These are phyloP conservation scores for Poecile atricapillus DNA, from an alignment of 2,113 vertebrate species.

Conservation along the genomic window DNA sequence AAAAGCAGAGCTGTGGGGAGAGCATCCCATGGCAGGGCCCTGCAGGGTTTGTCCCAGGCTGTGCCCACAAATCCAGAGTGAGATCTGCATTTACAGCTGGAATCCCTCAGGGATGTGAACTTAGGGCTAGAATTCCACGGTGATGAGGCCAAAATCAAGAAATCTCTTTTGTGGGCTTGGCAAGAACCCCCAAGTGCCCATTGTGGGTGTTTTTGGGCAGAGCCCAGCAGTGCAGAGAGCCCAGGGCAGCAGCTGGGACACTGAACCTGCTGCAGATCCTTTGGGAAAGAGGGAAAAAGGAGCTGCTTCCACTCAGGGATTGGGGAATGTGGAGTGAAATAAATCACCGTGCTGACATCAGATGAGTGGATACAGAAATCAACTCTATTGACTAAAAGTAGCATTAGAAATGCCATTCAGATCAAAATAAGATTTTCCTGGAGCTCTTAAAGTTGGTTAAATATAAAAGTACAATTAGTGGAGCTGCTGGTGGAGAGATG, in stretches of 20 bases:
- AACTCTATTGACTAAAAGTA: accelerated
- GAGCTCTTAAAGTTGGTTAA: accelerated
- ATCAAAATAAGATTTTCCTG: background rate
- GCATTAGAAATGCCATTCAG: background rate
- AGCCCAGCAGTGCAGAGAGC: background rate
- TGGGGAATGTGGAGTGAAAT: accelerated
- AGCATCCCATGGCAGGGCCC: background rate
- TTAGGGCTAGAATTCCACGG: background rate
- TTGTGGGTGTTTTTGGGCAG: background rate
- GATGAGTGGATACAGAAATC: accelerated
- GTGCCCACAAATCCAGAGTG: background rate
- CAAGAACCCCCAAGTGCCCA: background rate
- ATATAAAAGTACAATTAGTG: accelerated
- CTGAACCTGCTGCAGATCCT: background rate
- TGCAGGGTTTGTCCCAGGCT: background rate
- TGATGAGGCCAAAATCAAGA: conserved; percentile 8
- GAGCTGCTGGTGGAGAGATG: background rate
- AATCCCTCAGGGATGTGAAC: background rate
- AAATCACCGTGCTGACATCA: accelerated
- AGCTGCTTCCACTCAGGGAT: background rate
- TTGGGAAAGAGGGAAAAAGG: accelerated
- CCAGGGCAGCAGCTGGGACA: background rate
- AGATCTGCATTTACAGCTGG: conserved; percentile 6
- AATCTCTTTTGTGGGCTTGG: background rate
- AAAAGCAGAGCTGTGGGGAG: background rate